A percentile compares a stretch with the other conserved stretches of the same genome.
Conservation (phyloP, 1,140 invertebrate genomes). For the Mamestra configurata region DNA sequence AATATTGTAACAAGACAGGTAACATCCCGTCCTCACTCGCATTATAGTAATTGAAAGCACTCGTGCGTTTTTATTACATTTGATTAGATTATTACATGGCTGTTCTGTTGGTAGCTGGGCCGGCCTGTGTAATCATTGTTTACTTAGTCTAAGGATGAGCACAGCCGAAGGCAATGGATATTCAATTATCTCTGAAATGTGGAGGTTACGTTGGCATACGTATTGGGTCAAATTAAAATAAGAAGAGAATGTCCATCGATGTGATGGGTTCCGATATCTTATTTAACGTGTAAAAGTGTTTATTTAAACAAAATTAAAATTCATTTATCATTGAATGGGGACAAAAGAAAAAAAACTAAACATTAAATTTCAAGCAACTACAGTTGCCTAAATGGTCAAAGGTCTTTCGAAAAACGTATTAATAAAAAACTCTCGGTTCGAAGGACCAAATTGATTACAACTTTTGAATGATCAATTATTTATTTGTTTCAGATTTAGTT, state of each 20-base stretch:
- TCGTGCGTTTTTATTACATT: slow-evolving; percentile 11
- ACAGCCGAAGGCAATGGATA: neutral
- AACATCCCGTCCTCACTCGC: neutral
- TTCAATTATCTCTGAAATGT: no score
- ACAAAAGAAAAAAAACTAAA: no score
- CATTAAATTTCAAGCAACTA: no score
- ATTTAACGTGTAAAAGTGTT: no score
- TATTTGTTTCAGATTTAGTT: slow-evolving; percentile 77
- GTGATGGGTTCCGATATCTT: no score
- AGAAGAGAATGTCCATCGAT: no score
- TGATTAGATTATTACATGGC: slow-evolving; percentile 2
- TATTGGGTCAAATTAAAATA: neutral
- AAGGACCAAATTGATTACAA: neutral
- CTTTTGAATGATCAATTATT: slow-evolving; percentile 7
- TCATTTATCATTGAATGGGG: no score
- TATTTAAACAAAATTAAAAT: no score
- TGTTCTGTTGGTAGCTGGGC: neutral
- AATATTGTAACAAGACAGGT: neutral
- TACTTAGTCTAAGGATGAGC: neutral
- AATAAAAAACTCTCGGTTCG: neutral
- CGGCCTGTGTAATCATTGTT: neutral
- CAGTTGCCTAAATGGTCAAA: no score
- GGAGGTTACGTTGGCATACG: no score
- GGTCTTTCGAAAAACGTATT: neutral
- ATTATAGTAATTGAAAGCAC: neutral